Evolutionary conservation across 2,888 invertebrate genomes (phyloP).

Genomic region (Caenorhabditis macrosperma): DNA sequence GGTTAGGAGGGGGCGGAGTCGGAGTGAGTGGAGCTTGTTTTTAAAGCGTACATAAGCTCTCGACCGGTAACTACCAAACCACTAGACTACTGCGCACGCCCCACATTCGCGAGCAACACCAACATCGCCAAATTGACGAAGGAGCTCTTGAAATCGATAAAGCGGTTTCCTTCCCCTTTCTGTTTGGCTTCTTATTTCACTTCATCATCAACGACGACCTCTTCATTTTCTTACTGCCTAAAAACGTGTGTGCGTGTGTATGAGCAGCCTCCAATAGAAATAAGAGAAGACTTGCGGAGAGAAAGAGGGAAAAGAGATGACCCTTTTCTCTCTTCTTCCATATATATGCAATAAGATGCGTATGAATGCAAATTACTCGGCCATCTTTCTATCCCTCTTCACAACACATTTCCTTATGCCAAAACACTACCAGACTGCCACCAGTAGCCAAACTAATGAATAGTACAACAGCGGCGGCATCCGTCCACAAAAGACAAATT

Average conservation of each 20-base stretch:
- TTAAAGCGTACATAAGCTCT: no score
- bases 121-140: constrained; percentile 7
- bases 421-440: constrained; percentile 20
- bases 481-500: neutral
- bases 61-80: no score
- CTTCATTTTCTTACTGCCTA: no score
- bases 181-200: constrained; percentile 26
- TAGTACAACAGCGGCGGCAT: constrained; percentile 4
- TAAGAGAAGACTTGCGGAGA: constrained; percentile 29
- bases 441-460: constrained; percentile 28
- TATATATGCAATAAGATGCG: constrained; percentile 55
- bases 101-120: neutral
- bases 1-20: no score
- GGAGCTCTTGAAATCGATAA: constrained; percentile 39
- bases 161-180: constrained; percentile 1
- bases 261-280: no score
- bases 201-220: no score
- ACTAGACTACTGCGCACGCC: no score
- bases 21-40: no score
- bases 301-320: constrained; percentile 39
- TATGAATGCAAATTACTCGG: constrained; percentile 57
- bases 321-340: constrained; percentile 15
- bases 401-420: constrained; percentile 10
- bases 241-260: neutral
- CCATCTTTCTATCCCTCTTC: constrained; percentile 20